Conservation (phyloP, 2,797 vertebrate species). For the Clamator glandarius region DNA sequence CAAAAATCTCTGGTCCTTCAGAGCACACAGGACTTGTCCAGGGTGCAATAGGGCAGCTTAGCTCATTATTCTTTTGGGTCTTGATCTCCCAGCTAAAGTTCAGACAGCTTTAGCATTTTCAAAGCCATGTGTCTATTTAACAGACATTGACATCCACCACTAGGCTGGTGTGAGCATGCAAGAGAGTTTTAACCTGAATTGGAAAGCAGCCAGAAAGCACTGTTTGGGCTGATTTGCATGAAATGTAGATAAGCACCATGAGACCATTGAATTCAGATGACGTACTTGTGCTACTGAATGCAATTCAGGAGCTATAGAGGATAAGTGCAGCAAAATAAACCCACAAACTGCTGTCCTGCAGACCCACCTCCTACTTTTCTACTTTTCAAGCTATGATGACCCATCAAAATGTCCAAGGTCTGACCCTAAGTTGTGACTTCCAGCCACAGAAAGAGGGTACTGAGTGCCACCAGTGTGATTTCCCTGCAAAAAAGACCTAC, state of each 20-base stretch:
- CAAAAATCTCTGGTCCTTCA: background rate
- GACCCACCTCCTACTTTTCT: background rate
- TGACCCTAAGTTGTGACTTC: background rate
- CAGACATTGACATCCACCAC: background rate
- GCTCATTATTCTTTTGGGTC: background rate
- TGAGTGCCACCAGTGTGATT: background rate
- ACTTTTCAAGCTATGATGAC: background rate
- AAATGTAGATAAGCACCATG: constrained; percentile 16
- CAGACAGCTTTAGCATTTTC: background rate
- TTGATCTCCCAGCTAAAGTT: background rate
- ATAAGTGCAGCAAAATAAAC: background rate
- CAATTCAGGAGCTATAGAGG: background rate
- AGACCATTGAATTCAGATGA: background rate
- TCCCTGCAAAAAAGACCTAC: background rate
- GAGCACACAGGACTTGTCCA: background rate
- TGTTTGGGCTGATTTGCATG: background rate
- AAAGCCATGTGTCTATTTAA: background rate
- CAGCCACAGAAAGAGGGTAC: background rate
- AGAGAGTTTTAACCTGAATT: background rate
- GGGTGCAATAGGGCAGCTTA: background rate
- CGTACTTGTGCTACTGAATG: background rate
- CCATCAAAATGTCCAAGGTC: background rate
- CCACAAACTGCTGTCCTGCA: background rate
- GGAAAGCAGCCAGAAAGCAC: background rate
- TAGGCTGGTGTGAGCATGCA: background rate